These are phyloP conservation scores for Athene cunicularia DNA, from an alignment of 2,113 vertebrate species.

Conservation along the genomic window DNA sequence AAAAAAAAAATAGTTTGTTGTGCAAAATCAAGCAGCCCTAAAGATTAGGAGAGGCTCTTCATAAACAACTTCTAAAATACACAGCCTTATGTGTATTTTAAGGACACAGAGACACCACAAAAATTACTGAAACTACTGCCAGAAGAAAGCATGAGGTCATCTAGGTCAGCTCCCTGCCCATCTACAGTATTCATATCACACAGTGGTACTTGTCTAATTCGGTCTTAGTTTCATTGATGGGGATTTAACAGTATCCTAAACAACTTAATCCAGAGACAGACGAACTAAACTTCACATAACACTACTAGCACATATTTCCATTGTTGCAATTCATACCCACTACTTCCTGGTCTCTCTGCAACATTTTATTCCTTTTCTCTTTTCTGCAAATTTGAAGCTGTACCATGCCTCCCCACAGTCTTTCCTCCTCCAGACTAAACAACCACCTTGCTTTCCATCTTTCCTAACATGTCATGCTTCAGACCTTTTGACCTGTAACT, in stretches of 20 bases:
- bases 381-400: not conserved
- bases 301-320: not conserved
- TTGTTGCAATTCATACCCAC: not conserved
- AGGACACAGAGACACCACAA: not conserved
- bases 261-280: not conserved
- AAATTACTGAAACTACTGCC: not conserved
- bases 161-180: not conserved
- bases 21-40: not conserved
- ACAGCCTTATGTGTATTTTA: not conserved
- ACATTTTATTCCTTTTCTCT: not conserved
- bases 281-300: not conserved
- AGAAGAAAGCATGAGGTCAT: not conserved
- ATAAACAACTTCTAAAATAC: not conserved
- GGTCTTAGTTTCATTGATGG: not conserved
- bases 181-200: not conserved
- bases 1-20: not conserved
- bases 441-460: not conserved
- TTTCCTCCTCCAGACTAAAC: not conserved
- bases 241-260: not conserved
- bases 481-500: slow-evolving; percentile 2
- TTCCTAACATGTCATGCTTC: not conserved
- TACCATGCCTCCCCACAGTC: not conserved
- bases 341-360: not conserved
- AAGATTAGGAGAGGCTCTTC: not conserved
- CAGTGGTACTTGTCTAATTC: not conserved